Evolutionary conservation across 2,113 vertebrate species (phyloP).

Genomic region (Clinocottus analis): DNA sequence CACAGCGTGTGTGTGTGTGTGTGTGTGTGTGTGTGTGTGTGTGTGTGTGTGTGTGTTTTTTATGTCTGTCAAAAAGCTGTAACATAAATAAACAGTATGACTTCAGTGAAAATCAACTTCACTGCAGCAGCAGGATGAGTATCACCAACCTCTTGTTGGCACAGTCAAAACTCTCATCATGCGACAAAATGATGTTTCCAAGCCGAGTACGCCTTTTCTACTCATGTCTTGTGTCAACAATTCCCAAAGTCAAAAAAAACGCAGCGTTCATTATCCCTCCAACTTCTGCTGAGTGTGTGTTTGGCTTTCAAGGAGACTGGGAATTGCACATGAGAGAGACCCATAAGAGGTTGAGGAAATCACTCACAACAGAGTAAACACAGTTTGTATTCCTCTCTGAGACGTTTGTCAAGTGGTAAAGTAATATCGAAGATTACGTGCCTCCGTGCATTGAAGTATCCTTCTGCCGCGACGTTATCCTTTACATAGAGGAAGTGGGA

Average conservation of each 20-base stretch:
- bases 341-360: not conserved
- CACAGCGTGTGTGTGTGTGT: not conserved
- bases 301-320: conserved; percentile 18
- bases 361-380: conserved; percentile 7
- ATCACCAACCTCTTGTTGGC: conserved; percentile 11
- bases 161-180: not conserved
- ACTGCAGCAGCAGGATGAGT: conserved; percentile 9
- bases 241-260: not conserved
- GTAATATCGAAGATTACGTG: not conserved
- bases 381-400: conserved; percentile 17
- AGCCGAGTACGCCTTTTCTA: not conserved
- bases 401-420: not conserved
- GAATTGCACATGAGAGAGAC: conserved; percentile 20
- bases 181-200: not conserved
- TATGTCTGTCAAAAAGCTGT: not conserved
- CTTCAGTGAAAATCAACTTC: conserved; percentile 11
- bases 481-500: not conserved
- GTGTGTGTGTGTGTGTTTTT: not conserved
- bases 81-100: conserved; percentile 19
- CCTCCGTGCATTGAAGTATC: not conserved
- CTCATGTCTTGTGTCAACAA: not conserved
- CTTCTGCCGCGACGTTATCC: not conserved
- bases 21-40: too few relatives aligned
- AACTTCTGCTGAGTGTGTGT: not conserved
- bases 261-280: not conserved